Conservation (phyloP, 2,888 invertebrate genomes). For the Loripinus fragilis region DNA sequence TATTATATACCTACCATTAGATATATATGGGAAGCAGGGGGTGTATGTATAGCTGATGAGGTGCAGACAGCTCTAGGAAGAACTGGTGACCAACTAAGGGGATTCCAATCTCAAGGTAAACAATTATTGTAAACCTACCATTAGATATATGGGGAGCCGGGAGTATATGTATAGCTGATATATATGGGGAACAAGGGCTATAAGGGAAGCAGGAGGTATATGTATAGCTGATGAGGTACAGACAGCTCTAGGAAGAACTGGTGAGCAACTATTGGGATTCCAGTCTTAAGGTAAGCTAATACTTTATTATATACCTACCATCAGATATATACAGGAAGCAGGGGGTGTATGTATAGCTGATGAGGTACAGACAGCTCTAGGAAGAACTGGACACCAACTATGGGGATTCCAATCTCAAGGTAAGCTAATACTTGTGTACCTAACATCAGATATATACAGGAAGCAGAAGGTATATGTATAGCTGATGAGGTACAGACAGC, state of each 20-base stretch:
- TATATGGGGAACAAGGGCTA: no score
- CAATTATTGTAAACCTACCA: not conserved
- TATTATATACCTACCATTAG: no score
- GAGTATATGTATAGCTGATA: no score
- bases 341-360: no score
- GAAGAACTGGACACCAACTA: no score
- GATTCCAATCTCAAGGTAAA: slow-evolving; percentile 91
- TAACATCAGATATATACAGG: slow-evolving; percentile 82
- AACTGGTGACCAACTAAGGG: slow-evolving; percentile 97
- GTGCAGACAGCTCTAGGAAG: slow-evolving; percentile 97
- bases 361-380: no score
- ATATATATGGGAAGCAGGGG: slow-evolving; percentile 85
- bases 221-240: slow-evolving; percentile 99
- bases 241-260: slow-evolving; percentile 95
- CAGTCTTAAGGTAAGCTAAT: slow-evolving; percentile 88
- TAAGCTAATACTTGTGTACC: no score
- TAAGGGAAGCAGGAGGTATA: slow-evolving; percentile 88
- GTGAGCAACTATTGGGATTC: slow-evolving; percentile 98
- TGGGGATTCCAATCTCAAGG: no score
- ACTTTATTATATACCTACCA: not conserved
- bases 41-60: slow-evolving; percentile 98
- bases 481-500: slow-evolving; percentile 98
- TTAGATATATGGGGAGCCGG: no score
- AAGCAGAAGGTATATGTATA: slow-evolving; percentile 92
- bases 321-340: not conserved